Conservation (phyloP, 2,888 invertebrate species). For the Mayetiola destructor region DNA sequence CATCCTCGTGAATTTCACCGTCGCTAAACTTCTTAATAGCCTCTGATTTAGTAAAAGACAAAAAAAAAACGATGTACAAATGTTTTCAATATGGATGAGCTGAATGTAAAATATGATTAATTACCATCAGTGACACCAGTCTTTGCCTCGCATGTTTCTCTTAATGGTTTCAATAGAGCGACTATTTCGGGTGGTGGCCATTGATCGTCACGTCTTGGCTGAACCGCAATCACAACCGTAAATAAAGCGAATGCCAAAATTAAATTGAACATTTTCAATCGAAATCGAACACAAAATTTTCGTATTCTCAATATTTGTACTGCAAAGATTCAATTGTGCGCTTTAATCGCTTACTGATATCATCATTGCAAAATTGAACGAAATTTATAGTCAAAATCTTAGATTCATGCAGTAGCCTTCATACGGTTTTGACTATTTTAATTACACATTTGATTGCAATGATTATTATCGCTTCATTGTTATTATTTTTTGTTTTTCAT, state of each 20-base stretch:
- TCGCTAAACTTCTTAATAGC: slow-evolving; percentile 35
- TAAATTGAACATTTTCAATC: not conserved
- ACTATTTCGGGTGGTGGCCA: slow-evolving; percentile 25
- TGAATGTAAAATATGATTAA: not conserved
- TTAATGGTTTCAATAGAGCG: slow-evolving; percentile 21
- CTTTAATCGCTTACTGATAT: no score
- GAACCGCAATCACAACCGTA: no score
- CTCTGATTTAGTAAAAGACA: slow-evolving; percentile 22
- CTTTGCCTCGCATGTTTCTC: slow-evolving; percentile 24
- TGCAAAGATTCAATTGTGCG: no score
- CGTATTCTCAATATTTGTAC: no score
- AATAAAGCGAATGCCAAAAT: no score
- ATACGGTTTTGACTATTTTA: no score
- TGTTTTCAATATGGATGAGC: not conserved
- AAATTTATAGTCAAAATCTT: no score
- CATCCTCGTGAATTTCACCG: slow-evolving; percentile 33
- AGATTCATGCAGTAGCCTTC: no score
- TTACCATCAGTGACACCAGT: slow-evolving; percentile 23
- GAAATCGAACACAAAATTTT: not conserved
- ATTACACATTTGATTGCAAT: no score
- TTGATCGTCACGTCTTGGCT: no score
- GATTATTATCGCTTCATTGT: not conserved
- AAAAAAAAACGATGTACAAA: not conserved
- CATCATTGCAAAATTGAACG: no score
- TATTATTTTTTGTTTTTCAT: not conserved